phyloP scores from a whole-genome alignment of 2,797 vertebrate genomes.

The Carcharodon carcharias region DNA sequence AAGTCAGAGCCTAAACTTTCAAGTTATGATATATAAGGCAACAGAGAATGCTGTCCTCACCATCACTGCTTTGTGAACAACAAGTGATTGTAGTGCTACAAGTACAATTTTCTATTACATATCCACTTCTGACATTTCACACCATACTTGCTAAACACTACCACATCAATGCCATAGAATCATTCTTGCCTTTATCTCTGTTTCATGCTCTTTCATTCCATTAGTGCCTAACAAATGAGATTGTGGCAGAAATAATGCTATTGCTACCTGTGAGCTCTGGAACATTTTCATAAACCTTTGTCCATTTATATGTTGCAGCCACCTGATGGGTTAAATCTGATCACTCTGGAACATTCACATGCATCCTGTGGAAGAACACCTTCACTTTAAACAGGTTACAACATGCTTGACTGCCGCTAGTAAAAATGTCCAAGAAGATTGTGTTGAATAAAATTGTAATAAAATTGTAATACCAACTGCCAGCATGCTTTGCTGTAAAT shows the following conservation, averaged over 20 bases:
- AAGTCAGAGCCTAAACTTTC: background rate
- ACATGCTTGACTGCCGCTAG: background rate
- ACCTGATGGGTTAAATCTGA: background rate
- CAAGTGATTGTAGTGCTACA: background rate
- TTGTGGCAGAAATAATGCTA: background rate
- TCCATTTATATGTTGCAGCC: background rate
- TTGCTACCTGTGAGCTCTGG: background rate
- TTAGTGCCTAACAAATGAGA: background rate
- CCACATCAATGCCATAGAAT: background rate
- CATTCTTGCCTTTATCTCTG: background rate
- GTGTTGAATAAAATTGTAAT: background rate
- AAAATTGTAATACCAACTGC: too few relatives aligned
- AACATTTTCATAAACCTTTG: background rate
- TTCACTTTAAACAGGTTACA: background rate
- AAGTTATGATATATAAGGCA: background rate
- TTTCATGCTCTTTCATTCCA: background rate
- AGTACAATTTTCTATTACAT: background rate
- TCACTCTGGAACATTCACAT: background rate
- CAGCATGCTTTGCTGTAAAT: background rate
- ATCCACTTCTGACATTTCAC: background rate
- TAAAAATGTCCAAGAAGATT: background rate
- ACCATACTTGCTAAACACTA: background rate
- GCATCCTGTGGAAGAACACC: background rate
- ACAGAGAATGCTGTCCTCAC: background rate
- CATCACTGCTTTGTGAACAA: background rate